Conservation (phyloP, 2,113 vertebrate genomes). For the Pteronura brasiliensis region DNA sequence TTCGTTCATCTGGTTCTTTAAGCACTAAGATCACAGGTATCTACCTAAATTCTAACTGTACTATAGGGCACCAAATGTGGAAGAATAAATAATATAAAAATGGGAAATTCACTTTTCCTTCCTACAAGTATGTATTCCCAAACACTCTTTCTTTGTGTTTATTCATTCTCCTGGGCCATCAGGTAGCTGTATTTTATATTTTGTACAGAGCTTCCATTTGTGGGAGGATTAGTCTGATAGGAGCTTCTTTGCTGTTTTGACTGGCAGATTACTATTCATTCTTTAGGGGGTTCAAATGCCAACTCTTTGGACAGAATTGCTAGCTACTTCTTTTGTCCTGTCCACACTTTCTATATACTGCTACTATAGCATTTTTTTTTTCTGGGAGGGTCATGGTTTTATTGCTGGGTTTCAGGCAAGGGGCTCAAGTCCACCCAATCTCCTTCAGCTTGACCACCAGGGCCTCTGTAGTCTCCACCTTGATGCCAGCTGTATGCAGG, state of each 20-base stretch:
- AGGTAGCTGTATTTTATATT: not conserved
- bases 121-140: no score
- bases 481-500: constrained; percentile 83
- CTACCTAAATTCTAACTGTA: not conserved
- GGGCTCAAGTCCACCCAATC: constrained; percentile 83
- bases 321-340: not conserved
- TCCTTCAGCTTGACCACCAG: constrained; percentile 89
- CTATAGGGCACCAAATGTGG: not conserved
- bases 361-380: not conserved
- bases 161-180: not conserved
- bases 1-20: not conserved
- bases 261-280: not conserved
- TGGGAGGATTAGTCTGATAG: no score
- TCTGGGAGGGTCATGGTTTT: constrained; percentile 25
- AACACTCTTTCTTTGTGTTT: not conserved
- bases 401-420: not conserved
- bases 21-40: not conserved
- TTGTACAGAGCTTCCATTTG: not conserved
- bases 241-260: not conserved
- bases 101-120: not conserved
- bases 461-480: constrained; percentile 89
- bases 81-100: not conserved
- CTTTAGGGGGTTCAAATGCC: not conserved
- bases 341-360: not conserved
- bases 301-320: not conserved